Evolutionary conservation across 2,113 vertebrate genomes (phyloP), one percentile per base, ranked within the genome.

Genomic region (Pterocles orientalis): DNA sequence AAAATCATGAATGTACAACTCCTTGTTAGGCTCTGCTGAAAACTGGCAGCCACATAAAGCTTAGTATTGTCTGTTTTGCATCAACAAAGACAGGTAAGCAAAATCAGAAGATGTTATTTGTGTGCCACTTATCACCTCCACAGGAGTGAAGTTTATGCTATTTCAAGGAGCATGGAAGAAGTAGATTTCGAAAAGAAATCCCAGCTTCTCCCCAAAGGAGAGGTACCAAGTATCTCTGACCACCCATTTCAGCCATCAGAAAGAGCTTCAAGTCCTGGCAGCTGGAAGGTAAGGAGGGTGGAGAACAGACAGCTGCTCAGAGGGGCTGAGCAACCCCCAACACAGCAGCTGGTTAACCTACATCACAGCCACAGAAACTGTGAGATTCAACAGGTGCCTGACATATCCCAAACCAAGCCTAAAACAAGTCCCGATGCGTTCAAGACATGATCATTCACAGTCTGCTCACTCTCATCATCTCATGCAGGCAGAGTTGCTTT

Each of bases 111-210:
- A 24, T 34, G 28, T 60, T 77, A 81, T 16, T 66, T 65, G 8
- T 64, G 50, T 66, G 47, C 18, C 16, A 28, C 78, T 92, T 92
- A 54, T 83, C 71, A 90, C 47, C 58, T 78, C 70, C 65, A 89
- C 85, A 99, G 98, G 81, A 91, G 97, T 86, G 98, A 98, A 76
- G 97, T 97, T 73, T 68, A 97, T 96, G 98, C 98, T 94, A 58
- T 98, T 73, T 97, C 97, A 91, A 98, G 98, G 97, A 98, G 98
- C 61, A 87, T 97, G 78, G 98, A 98, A 95, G 97, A 98, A 57
- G 92, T 72, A 64, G 83, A 91, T 43, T 90, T 66, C 7, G 95
- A 94, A 64, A 98, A 75, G 97, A 97, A 94, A 50, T 97, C 95
- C 29, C 97, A 96, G 34, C 50, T 99, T 61, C 58, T 98, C 28